These are phyloP conservation scores for Aphidius colemani DNA, from an alignment of 2,888 invertebrate genomes.

Conservation along the genomic window DNA sequence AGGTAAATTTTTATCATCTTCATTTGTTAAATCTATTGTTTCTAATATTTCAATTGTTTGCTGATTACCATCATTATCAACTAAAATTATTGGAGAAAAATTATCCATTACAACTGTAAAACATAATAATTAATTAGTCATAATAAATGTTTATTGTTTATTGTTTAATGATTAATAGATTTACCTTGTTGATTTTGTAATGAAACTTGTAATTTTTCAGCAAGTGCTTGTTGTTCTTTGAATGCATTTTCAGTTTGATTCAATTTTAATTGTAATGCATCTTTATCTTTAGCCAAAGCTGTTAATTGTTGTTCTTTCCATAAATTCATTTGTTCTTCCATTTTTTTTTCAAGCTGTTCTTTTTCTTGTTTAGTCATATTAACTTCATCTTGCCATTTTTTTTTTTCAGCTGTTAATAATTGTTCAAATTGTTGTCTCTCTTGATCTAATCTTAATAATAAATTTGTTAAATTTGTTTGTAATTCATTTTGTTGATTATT, in stretches of 20 bases:
- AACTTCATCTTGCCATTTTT: constrained; percentile 63
- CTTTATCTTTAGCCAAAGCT: constrained; percentile 55
- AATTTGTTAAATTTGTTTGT: constrained; percentile 60
- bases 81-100: background rate
- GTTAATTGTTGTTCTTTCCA: constrained; percentile 60
- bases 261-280: constrained; percentile 53
- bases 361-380: constrained; percentile 59
- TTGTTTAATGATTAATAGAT: background rate
- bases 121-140: background rate
- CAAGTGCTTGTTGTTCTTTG: constrained; percentile 59
- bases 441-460: constrained; percentile 62
- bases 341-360: constrained; percentile 61
- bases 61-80: constrained; percentile 14
- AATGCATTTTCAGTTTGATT: constrained; percentile 57
- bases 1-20: constrained; percentile 45
- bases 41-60: constrained; percentile 58
- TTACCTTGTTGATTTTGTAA: constrained; percentile 56
- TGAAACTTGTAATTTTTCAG: constrained; percentile 48
- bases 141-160: background rate
- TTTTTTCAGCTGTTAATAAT: constrained; percentile 62
- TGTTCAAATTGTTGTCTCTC: constrained; percentile 63
- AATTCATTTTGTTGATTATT: constrained; percentile 38
- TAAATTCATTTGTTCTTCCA: constrained; percentile 60
- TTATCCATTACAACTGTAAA: constrained; percentile 15
- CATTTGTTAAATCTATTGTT: constrained; percentile 64